phyloP scores from a whole-genome alignment of 2,888 invertebrate genomes.

The Tillus elongatus region DNA sequence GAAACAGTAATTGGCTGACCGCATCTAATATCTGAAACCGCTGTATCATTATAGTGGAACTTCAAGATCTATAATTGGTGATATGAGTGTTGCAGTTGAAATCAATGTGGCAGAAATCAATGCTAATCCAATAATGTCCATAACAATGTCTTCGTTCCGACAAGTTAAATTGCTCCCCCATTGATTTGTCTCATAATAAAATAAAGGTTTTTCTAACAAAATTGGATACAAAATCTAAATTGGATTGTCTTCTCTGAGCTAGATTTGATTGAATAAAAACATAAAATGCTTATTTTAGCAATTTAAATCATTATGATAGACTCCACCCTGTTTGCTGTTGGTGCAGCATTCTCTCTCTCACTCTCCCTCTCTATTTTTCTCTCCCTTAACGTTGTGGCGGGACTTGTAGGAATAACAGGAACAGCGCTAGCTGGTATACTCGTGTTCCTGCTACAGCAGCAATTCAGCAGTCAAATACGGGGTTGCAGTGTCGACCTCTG shows the following conservation, averaged over 20 bases:
- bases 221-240: conserved; percentile 34
- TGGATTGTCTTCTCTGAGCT: conserved; percentile 32
- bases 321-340: conserved; percentile 23
- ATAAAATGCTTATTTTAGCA: conserved; percentile 43
- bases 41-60: conserved; percentile 13
- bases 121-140: conserved; percentile 35
- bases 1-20: background rate
- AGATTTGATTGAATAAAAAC: conserved; percentile 40
- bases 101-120: conserved; percentile 36
- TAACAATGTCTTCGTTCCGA: conserved; percentile 32
- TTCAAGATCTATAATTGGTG: background rate
- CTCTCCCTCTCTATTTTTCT: too few relatives aligned
- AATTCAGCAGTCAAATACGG: conserved; percentile 15
- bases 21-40: too few relatives aligned
- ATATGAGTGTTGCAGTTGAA: conserved; percentile 16
- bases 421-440: too few relatives aligned
- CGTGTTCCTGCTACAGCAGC: background rate
- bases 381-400: background rate
- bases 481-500: conserved; percentile 14
- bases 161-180: conserved; percentile 30
- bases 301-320: conserved; percentile 41
- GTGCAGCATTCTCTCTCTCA: background rate
- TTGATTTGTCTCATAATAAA: conserved; percentile 30
- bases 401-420: background rate
- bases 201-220: conserved; percentile 32